These are phyloP conservation scores for Deilephila elpenor DNA, from an alignment of 2,888 invertebrate species.

Conservation along the genomic window DNA sequence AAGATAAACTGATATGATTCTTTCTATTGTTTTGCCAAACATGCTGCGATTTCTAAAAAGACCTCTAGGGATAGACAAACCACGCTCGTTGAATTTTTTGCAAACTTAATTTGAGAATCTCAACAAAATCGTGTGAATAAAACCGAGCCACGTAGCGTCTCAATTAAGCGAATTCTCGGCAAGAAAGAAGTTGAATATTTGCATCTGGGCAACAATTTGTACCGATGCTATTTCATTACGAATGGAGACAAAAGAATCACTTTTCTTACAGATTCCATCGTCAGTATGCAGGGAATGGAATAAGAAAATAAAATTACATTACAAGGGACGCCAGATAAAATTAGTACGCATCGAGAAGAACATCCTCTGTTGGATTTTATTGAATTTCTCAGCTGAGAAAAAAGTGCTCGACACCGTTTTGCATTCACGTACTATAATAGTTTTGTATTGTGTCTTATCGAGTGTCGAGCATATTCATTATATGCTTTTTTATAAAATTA, in stretches of 20 bases:
- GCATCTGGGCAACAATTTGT: conserved; percentile 42
- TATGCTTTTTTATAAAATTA: too few species aligned
- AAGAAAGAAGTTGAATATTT: conserved; percentile 46
- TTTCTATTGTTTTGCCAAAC: background rate
- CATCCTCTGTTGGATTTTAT: conserved; percentile 26
- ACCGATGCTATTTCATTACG: conserved; percentile 35
- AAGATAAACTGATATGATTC: background rate
- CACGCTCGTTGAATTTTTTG: background rate
- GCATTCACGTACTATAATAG: too few species aligned
- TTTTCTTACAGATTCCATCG: conserved; percentile 33
- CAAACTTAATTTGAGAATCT: background rate
- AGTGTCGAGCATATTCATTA: too few species aligned
- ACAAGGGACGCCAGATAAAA: conserved; percentile 31
- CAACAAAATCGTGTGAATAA: conserved; percentile 32
- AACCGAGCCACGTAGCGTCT: conserved; percentile 45
- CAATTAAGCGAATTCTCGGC: conserved; percentile 49
- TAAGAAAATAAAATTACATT: conserved; percentile 31
- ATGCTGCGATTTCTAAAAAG: background rate
- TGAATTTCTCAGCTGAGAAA: conserved; percentile 10
- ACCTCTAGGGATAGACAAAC: background rate
- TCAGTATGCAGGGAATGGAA: conserved; percentile 25
- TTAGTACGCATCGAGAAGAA: conserved; percentile 22
- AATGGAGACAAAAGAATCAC: conserved; percentile 32
- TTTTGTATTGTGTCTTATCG: too few species aligned
- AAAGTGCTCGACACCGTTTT: background rate